Conservation (phyloP, 2,888 invertebrate genomes). For the Dolichopus griseipennis region DNA sequence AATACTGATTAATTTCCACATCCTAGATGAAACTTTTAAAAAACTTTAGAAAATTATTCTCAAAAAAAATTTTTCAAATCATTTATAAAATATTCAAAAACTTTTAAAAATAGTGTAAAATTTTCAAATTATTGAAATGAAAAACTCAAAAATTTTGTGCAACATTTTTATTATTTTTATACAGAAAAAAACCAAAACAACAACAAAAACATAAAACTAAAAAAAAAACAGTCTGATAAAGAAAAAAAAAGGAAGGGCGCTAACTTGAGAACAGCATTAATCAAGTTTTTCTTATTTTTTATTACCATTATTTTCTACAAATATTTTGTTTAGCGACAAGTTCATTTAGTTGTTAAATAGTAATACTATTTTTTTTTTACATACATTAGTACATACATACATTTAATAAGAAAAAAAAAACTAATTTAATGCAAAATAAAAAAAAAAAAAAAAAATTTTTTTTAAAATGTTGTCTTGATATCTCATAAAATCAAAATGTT, state of each 20-base stretch:
- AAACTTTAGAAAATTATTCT: no score
- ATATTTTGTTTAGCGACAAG: neutral
- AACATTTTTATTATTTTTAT: neutral
- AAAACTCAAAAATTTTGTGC: neutral
- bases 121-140: neutral
- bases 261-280: slow-evolving; percentile 4
- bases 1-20: no score
- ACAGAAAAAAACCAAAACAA: neutral
- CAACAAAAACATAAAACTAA: neutral
- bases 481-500: slow-evolving; percentile 4
- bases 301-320: neutral
- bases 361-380: neutral
- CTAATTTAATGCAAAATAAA: neutral
- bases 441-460: neutral
- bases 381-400: neutral
- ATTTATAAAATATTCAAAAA: no score
- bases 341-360: slow-evolving; percentile 6
- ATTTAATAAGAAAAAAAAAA: neutral
- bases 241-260: neutral
- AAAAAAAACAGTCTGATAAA: neutral
- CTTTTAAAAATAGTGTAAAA: neutral
- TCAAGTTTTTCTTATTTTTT: neutral
- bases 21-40: no score
- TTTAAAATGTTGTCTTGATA: neutral
- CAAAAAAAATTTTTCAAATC: no score